Base-by-base conservation (phyloP, 2,888 invertebrate species). In the Strigamia crassipes region DNA sequence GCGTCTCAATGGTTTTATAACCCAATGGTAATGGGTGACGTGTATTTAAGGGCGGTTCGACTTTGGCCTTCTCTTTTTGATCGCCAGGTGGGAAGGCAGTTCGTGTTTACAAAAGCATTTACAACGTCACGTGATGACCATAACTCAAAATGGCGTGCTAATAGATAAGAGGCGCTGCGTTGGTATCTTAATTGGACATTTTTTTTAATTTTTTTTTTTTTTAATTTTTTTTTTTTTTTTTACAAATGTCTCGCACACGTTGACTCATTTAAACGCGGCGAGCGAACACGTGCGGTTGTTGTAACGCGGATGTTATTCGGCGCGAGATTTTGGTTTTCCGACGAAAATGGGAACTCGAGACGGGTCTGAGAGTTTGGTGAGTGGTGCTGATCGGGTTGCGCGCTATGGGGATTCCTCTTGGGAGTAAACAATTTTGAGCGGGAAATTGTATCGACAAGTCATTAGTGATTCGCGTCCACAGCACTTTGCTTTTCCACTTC, bases 351-450 rank as follows among this genome's bases (percentile, higher is more conserved):
- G 73, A 73, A 73, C 27, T 73, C 10, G 73, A 73, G 73, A 27
- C 8, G 73, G 73, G 31, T 27, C 73, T 73, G 56, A 56, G 56
- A 56, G 56, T 56, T 56, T n/a, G 73, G 27, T 31, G 73, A 73
- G 73, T 73, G 73, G 73, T 73, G 73, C 73, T 73, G 73, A 73
- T 73, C 73, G 73, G 73, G 73, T 73, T 73, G 73, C 73, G 73
- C 73, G 73, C 73, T 27, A 73, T 73, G 73, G 73, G 73, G 73
- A 73, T 73, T 73, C 73, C 73, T 73, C 73, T 9, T 73, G 73
- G 73, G 73, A 73, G 73, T 73, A 73, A 73, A 73, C 73, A 73
- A 73, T 73, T 73, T 73, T 73, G 73, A 73, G 73, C 73, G 73
- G 73, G 73, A 73, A 73, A 73, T 73, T 73, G 73, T 73, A 73